These are phyloP conservation scores for Xenotilapia caudafasciata DNA, from an alignment of 2,113 vertebrate species.

Conservation along the genomic window DNA sequence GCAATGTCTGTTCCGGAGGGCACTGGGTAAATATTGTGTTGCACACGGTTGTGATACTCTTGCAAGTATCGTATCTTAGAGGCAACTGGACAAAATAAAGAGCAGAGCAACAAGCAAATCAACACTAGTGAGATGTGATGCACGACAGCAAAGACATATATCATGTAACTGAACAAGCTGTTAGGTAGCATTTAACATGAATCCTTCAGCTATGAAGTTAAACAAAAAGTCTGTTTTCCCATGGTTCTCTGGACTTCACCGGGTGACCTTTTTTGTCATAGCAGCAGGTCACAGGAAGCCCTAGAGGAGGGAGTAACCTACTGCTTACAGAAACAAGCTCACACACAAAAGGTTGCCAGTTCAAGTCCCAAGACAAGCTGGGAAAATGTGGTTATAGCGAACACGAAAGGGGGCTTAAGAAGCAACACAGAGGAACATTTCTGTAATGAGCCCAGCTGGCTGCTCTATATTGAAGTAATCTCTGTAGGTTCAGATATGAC, in stretches of 20 bases:
- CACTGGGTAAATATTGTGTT: constrained; percentile 99
- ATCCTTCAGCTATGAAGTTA: constrained; percentile 13
- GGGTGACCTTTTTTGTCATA: constrained; percentile 52
- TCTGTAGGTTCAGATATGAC: background rate
- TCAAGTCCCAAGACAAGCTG: constrained; percentile 41
- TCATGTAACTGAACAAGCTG: background rate
- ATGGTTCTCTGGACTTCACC: constrained; percentile 36
- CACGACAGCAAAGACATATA: background rate
- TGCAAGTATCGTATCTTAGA: constrained; percentile 99
- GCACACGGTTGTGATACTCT: constrained; percentile 98
- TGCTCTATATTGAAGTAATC: background rate
- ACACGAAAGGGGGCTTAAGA: background rate
- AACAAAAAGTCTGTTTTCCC: constrained; percentile 27
- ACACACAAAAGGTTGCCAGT: constrained; percentile 35
- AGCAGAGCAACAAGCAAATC: constrained; percentile 69
- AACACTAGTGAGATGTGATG: constrained; percentile 23
- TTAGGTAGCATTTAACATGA: background rate
- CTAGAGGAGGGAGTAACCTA: constrained; percentile 39
- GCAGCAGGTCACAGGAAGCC: constrained; percentile 37
- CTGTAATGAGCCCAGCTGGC: background rate
- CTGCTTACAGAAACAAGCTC: constrained; percentile 38
- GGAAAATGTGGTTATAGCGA: background rate
- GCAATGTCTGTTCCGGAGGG: constrained; percentile 99
- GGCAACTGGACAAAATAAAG: constrained; percentile 90
- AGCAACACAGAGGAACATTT: background rate